phyloP scores from a whole-genome alignment of 2,113 vertebrate genomes.

The Conger conger region DNA sequence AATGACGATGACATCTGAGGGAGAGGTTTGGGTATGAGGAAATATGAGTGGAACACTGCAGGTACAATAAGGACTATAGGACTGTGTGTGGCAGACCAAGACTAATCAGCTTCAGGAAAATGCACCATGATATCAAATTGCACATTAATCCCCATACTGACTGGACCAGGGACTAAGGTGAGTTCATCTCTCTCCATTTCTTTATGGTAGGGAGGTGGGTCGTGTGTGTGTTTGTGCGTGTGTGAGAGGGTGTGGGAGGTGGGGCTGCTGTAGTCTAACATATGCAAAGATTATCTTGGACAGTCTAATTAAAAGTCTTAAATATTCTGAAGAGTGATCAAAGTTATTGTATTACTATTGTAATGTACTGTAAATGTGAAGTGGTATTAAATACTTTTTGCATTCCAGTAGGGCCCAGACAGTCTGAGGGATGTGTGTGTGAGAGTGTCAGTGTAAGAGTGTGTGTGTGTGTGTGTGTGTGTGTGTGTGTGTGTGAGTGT shows the following conservation, averaged over 20 bases:
- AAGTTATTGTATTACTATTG: too few relatives aligned
- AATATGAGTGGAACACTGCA: neutral
- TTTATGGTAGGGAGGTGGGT: neutral
- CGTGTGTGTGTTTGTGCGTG: neutral
- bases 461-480: constrained; percentile 7
- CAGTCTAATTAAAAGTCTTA: too few relatives aligned
- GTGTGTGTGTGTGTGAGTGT: neutral
- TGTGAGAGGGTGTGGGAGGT: constrained; percentile 5
- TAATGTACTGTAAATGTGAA: too few relatives aligned
- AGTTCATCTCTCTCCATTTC: neutral
- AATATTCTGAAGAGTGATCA: too few relatives aligned
- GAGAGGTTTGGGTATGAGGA: neutral
- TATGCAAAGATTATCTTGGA: too few relatives aligned
- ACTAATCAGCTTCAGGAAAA: neutral
- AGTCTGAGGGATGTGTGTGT: too few relatives aligned
- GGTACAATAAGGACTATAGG: neutral
- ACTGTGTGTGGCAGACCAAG: neutral
- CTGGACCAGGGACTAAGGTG: neutral
- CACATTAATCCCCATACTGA: neutral
- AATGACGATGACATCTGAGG: neutral
- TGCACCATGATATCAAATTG: neutral
- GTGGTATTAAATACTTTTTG: too few relatives aligned
- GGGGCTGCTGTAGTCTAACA: too few relatives aligned
- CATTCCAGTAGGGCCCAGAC: too few relatives aligned
- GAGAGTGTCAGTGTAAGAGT: neutral